phyloP scores from a whole-genome alignment of 2,113 vertebrate species.

The Stegostoma tigrinum region DNA sequence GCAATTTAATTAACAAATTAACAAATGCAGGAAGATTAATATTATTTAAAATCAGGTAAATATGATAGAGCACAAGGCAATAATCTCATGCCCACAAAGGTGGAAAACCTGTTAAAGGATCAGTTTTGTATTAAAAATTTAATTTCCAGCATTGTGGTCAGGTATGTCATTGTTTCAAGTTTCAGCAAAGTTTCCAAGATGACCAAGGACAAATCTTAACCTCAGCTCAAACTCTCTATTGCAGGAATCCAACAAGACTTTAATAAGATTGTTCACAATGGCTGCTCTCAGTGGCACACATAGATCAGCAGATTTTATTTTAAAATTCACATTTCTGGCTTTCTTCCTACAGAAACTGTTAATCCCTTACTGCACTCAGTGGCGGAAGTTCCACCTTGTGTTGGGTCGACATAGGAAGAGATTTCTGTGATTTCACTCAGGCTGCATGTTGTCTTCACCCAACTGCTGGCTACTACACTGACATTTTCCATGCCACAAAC shows the following conservation, averaged over 20 bases:
- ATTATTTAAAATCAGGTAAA: neutral
- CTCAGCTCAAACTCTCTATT: neutral
- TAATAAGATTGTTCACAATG: neutral
- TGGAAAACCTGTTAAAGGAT: neutral
- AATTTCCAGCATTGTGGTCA: neutral
- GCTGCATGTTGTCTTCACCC: neutral
- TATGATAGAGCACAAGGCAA: neutral
- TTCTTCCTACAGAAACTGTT: neutral
- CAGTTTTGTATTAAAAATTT: neutral
- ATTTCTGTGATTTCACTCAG: neutral
- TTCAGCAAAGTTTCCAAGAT: neutral
- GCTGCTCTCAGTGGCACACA: neutral
- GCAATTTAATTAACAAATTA: neutral
- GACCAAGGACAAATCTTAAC: neutral
- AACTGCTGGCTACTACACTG: neutral
- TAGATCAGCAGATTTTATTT: neutral
- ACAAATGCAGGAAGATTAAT: neutral
- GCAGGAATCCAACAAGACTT: neutral
- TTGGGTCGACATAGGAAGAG: neutral
- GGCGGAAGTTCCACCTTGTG: neutral
- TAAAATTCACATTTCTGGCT: neutral
- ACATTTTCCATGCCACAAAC: neutral
- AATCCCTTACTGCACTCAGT: neutral
- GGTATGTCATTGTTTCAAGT: neutral
- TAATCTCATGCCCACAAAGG: neutral